Percentiles rank a stretch among this genome's conserved stretches.
These are phyloP conservation scores for Hermodice carunculata DNA, from an alignment of 2,888 invertebrate species.

Conservation along the genomic window DNA sequence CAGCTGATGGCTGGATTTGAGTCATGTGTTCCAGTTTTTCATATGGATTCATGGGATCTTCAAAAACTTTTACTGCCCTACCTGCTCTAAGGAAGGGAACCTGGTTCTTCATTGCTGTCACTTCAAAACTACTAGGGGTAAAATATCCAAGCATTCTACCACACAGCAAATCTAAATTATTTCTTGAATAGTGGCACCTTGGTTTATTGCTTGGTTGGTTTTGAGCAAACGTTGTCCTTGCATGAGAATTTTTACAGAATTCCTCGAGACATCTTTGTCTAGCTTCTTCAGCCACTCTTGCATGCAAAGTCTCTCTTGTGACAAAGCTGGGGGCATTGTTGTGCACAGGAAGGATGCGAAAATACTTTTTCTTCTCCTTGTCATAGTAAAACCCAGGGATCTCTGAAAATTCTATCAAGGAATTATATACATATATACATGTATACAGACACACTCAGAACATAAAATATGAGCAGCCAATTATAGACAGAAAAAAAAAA, in stretches of 20 bases:
- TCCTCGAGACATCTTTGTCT: constrained; percentile 10
- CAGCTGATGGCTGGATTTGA: constrained; percentile 43
- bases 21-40: constrained; percentile 47
- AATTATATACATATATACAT: too few species aligned
- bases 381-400: constrained; percentile 66
- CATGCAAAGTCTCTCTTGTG: constrained; percentile 52
- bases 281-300: constrained; percentile 32
- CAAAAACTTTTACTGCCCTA: neutral
- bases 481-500: too few species aligned
- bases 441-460: too few species aligned
- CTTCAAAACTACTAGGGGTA: neutral
- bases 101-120: neutral
- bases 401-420: too few species aligned
- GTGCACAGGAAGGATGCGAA: constrained; percentile 58
- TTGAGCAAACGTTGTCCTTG: too few species aligned
- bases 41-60: neutral
- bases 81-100: neutral
- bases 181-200: neutral
- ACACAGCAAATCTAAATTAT: neutral
- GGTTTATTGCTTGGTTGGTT: constrained; percentile 4
- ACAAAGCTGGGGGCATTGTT: constrained; percentile 42
- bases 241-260: too few species aligned
- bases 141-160: neutral
- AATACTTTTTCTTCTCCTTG: constrained; percentile 58
- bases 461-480: too few species aligned